A percentile compares a stretch with the other conserved stretches of the same genome.
Conservation (phyloP, 2,113 vertebrate genomes). For the Lates calcarifer region DNA sequence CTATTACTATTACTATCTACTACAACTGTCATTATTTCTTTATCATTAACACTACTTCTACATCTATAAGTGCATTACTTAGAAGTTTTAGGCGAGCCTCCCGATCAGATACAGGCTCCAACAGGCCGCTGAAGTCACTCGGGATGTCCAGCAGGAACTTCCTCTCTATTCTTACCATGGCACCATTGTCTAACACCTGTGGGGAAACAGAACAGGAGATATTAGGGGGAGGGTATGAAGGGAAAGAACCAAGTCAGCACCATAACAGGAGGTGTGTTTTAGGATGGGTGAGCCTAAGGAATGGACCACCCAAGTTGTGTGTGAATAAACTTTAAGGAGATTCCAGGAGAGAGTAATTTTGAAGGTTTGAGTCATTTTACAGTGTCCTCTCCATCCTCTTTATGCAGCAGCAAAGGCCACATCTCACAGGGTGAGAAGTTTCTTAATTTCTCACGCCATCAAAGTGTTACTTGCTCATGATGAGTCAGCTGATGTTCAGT, state of each 20-base stretch:
- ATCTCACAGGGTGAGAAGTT: background rate
- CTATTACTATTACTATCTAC: no score
- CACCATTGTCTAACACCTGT: conserved; percentile 82
- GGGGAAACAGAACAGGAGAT: background rate
- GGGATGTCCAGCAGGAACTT: conserved; percentile 75
- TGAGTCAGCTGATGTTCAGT: background rate
- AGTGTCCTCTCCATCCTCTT: background rate
- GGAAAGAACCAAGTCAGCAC: background rate
- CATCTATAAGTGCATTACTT: conserved; percentile 44
- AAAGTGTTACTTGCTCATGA: background rate
- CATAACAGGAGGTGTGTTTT: background rate
- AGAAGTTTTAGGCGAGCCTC: conserved; percentile 80
- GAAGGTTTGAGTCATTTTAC: background rate
- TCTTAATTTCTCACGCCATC: background rate
- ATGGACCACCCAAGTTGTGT: background rate
- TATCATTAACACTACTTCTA: background rate
- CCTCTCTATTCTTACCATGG: conserved; percentile 77
- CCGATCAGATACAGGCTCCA: conserved; percentile 83
- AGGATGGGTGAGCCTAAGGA: background rate
- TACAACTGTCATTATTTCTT: no score
- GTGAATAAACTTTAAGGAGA: background rate
- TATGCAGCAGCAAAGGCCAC: background rate
- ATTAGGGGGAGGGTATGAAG: background rate
- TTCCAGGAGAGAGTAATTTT: background rate
- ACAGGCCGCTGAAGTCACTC: conserved; percentile 62